Percentiles rank a stretch among this genome's conserved stretches.
These are phyloP conservation scores for Clarias platycephalus DNA, from an alignment of 2,797 vertebrate species.

Conservation along the genomic window DNA sequence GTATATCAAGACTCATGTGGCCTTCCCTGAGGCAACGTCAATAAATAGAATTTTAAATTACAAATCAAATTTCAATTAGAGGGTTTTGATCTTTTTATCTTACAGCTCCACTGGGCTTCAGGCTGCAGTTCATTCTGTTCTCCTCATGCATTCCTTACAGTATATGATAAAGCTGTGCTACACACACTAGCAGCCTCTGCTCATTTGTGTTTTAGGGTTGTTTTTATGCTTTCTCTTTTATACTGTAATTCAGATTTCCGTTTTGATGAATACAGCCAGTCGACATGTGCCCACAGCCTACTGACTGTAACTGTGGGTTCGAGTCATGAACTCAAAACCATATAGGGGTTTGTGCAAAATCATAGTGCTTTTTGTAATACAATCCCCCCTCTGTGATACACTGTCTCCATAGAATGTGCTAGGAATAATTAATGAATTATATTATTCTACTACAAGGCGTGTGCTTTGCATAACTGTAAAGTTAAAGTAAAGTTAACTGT, in stretches of 20 bases:
- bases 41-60: slow-evolving; percentile 19
- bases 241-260: background rate
- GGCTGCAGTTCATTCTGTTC: background rate
- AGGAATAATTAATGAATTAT: background rate
- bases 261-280: background rate
- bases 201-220: background rate
- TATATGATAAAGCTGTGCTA: slow-evolving; percentile 3
- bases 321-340: background rate
- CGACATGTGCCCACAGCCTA: background rate
- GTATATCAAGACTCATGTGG: background rate
- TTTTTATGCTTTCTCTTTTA: background rate
- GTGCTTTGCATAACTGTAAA: too few relatives aligned
- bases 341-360: background rate
- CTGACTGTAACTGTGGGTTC: background rate
- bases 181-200: background rate
- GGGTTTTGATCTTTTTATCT: slow-evolving; percentile 18
- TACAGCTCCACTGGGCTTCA: background rate
- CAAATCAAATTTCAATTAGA: slow-evolving; percentile 27
- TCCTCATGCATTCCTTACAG: background rate
- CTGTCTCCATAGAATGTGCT: background rate
- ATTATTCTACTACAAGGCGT: background rate
- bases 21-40: slow-evolving; percentile 3
- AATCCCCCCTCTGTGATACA: background rate
- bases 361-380: too few relatives aligned
- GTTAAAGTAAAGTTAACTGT: background rate